A percentile compares a stretch with the other conserved stretches of the same genome.
Evolutionary conservation across 1,140 invertebrate species (phyloP).

Genomic region (Cherax quadricarinatus): DNA sequence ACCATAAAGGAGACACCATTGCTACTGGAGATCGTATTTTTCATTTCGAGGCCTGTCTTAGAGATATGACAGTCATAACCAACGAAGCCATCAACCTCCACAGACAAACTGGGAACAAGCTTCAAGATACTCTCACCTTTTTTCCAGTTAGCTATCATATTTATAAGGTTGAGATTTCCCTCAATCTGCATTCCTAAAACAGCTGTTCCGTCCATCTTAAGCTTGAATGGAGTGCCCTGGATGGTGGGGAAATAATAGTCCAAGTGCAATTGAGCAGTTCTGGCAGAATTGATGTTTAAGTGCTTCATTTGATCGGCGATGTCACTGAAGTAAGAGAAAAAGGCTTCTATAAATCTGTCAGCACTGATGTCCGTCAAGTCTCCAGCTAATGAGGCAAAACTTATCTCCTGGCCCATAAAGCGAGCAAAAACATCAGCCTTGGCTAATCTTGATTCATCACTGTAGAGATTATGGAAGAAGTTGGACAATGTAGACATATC

Average conservation of each 20-base stretch:
- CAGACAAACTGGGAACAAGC: slow-evolving; percentile 22
- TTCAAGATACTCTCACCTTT: background rate
- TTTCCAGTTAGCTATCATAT: background rate
- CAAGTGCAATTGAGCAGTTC: slow-evolving; percentile 8
- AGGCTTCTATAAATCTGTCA: background rate
- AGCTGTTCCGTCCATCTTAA: slow-evolving; percentile 14
- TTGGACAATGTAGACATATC: slow-evolving; percentile 3
- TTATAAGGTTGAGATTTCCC: background rate
- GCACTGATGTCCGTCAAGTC: slow-evolving; percentile 11
- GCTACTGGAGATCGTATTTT: slow-evolving; percentile 4
- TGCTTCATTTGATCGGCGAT: background rate
- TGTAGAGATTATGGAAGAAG: slow-evolving; percentile 29
- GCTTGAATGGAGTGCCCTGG: slow-evolving; percentile 48
- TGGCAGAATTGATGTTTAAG: background rate
- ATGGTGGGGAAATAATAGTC: slow-evolving; percentile 51
- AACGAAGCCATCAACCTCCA: slow-evolving; percentile 42
- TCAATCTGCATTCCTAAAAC: slow-evolving; percentile 32
- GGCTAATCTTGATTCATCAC: background rate
- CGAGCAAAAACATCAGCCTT: background rate
- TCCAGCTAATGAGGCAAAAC: slow-evolving; percentile 7
- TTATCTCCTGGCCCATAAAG: slow-evolving; percentile 43
- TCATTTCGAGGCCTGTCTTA: slow-evolving; percentile 30
- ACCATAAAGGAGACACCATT: slow-evolving; percentile 29
- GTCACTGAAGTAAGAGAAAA: background rate
- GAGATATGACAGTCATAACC: slow-evolving; percentile 26